Conservation (phyloP, 2,113 vertebrate genomes). For the Muntiacus reevesi region DNA sequence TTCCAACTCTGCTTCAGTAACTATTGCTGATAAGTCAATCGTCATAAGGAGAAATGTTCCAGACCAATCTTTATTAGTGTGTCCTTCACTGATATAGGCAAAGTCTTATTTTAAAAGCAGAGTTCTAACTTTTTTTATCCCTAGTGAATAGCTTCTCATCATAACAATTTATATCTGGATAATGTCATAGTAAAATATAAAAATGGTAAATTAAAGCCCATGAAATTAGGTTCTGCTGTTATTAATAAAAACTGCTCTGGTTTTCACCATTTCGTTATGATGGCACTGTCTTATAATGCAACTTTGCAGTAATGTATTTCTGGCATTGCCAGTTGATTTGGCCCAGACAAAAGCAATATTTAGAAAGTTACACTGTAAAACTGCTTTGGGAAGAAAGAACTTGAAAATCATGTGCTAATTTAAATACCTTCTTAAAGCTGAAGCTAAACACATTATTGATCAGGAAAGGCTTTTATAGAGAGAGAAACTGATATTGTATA, state of each 20-base stretch:
- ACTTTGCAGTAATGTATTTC: conserved; percentile 80
- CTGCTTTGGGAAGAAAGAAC: conserved; percentile 72
- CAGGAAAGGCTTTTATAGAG: conserved; percentile 58
- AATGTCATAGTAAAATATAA: conserved; percentile 85
- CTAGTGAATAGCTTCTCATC: conserved; percentile 84
- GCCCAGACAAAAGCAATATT: conserved; percentile 83
- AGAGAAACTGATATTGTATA: neutral
- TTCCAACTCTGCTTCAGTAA: conserved; percentile 85
- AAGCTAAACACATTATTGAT: conserved; percentile 77
- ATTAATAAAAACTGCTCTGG: conserved; percentile 82
- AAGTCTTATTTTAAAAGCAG: conserved; percentile 77
- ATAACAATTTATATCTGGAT: conserved; percentile 88
- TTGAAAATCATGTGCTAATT: conserved; percentile 76
- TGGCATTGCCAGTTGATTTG: conserved; percentile 80
- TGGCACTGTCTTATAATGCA: conserved; percentile 78
- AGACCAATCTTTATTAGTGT: conserved; percentile 85
- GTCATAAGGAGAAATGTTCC: conserved; percentile 86
- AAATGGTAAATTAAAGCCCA: conserved; percentile 83
- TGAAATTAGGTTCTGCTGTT: conserved; percentile 81
- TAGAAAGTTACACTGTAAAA: conserved; percentile 76
- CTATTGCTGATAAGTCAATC: conserved; percentile 88
- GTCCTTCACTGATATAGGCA: conserved; percentile 85
- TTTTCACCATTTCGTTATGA: conserved; percentile 81
- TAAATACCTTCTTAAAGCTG: conserved; percentile 76
- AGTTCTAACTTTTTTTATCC: conserved; percentile 75